A percentile compares a stretch with the other conserved stretches of the same genome.
Conservation (phyloP, 2,113 vertebrate genomes). For the Solea solea region DNA sequence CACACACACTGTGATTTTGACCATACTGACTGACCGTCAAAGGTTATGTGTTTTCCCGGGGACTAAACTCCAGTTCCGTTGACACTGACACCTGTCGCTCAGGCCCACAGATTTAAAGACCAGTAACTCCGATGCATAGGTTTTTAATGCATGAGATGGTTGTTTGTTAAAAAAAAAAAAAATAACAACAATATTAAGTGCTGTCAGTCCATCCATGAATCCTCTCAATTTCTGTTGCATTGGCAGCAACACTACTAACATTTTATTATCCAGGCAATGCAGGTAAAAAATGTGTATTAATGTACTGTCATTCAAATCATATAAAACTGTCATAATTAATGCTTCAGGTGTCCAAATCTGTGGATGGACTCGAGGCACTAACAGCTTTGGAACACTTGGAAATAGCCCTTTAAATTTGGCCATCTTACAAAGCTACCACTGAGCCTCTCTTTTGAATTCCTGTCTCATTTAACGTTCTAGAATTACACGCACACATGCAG, state of each 20-base stretch:
- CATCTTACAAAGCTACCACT: conserved; percentile 13
- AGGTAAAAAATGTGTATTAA: conserved; percentile 23
- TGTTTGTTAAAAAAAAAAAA: conserved; percentile 12
- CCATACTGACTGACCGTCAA: conserved; percentile 49
- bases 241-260: neutral
- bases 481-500: neutral
- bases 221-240: neutral
- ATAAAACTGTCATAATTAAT: conserved; percentile 3
- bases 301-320: conserved; percentile 10
- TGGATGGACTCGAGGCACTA: conserved; percentile 30
- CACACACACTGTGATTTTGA: conserved; percentile 22
- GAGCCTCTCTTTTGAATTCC: conserved; percentile 36
- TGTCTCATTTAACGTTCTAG: conserved; percentile 14
- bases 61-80: conserved; percentile 26
- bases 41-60: conserved; percentile 37
- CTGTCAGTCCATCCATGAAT: conserved; percentile 35
- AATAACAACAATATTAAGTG: neutral
- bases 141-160: conserved; percentile 39
- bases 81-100: conserved; percentile 25
- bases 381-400: conserved; percentile 22
- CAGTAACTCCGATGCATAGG: conserved; percentile 7
- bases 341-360: conserved; percentile 15
- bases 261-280: conserved; percentile 26
- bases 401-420: conserved; percentile 46
- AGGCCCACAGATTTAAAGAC: conserved; percentile 28